These are phyloP conservation scores for Pandemis heparana DNA, from an alignment of 2,888 invertebrate species.

Conservation along the genomic window DNA sequence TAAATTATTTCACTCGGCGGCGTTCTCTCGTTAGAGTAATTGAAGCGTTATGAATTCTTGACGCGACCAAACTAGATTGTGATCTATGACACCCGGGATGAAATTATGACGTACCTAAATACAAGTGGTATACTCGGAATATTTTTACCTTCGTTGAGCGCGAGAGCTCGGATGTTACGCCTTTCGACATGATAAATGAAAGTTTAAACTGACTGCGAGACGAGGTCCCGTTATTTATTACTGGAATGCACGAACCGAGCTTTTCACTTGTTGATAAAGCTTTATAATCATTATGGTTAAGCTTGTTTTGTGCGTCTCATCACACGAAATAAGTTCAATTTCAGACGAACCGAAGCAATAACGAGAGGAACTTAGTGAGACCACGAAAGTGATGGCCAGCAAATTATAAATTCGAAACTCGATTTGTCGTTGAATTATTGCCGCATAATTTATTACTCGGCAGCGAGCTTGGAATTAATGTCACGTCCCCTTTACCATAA, in stretches of 20 bases:
- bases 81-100: constrained; percentile 28
- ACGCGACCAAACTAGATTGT: constrained; percentile 35
- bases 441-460: constrained; percentile 65
- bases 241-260: constrained; percentile 22
- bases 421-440: constrained; percentile 66
- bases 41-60: constrained; percentile 48
- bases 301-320: background rate
- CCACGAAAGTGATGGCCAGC: constrained; percentile 17
- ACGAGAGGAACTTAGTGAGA: constrained; percentile 11
- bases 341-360: constrained; percentile 1
- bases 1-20: constrained; percentile 60
- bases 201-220: constrained; percentile 33
- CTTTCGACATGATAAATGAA: constrained; percentile 34
- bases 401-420: constrained; percentile 60
- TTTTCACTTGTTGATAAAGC: constrained; percentile 17
- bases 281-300: background rate
- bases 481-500: constrained; percentile 64
- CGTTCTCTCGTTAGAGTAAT: constrained; percentile 54
- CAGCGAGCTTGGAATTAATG: constrained; percentile 60
- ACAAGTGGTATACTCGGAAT: constrained; percentile 11
- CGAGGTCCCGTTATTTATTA: constrained; percentile 20
- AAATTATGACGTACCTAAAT: constrained; percentile 23
- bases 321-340: background rate
- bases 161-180: constrained; percentile 20
- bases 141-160: constrained; percentile 23